phyloP scores from a whole-genome alignment of 2,888 invertebrate genomes.

The Tachina grossa region DNA sequence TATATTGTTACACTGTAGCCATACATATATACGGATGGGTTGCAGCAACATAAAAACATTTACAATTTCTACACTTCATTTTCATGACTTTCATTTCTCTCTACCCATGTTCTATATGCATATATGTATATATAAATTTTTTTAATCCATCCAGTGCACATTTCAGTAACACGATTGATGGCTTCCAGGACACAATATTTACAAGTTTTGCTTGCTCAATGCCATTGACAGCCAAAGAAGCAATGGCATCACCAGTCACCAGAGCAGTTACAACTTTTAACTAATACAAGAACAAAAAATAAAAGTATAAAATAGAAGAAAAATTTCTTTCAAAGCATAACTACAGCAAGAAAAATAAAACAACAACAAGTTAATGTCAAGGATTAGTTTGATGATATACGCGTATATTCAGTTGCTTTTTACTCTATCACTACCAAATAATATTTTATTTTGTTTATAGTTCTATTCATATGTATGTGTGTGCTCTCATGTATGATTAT shows the following conservation, averaged over 20 bases:
- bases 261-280: constrained; percentile 63
- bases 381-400: constrained; percentile 80
- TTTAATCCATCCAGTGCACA: constrained; percentile 76
- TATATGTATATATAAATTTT: neutral
- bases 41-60: constrained; percentile 30
- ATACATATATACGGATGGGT: constrained; percentile 30
- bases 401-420: constrained; percentile 75
- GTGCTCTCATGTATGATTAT: constrained; percentile 28
- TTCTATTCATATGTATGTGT: constrained; percentile 47
- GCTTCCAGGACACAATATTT: constrained; percentile 81
- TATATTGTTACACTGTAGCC: constrained; percentile 51
- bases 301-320: constrained; percentile 30
- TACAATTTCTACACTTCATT: constrained; percentile 72
- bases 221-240: constrained; percentile 66
- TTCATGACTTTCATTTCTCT: constrained; percentile 76
- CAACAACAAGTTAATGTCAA: constrained; percentile 72
- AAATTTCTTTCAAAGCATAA: constrained; percentile 24
- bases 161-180: constrained; percentile 82
- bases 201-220: constrained; percentile 77
- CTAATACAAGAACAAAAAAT: constrained; percentile 25
- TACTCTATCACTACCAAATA: constrained; percentile 25
- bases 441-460: constrained; percentile 55
- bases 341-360: constrained; percentile 12
- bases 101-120: constrained; percentile 71
- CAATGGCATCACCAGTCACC: constrained; percentile 57